Base-by-base conservation (phyloP, 2,797 vertebrate species). In the Malurus splendens region DNA sequence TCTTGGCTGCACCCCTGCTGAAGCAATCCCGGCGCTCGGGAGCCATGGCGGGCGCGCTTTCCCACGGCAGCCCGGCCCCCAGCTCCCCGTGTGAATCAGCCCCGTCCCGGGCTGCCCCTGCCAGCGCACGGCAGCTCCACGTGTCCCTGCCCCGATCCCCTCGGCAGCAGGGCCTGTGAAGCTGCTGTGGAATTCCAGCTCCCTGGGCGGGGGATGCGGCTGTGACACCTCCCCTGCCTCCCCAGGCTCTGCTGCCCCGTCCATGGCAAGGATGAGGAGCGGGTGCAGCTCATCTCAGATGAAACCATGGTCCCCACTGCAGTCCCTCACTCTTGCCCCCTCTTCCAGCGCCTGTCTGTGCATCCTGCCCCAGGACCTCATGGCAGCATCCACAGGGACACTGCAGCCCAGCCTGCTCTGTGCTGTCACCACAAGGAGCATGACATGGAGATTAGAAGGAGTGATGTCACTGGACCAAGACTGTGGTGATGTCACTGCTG, bases 1-100 rank as follows among this genome's bases (percentile, higher is more conserved):
- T 93, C 94, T 96, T 75, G 94, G 97, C 96, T 95, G 95, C 94
- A 67, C 91, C 94, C 88, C 90, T 42, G 86, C 94, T 91, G 94
- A 94, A 93, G 94, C 95, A 95, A 92, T 94, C 95, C 87, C 72
- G 72, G 83, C 57, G 90, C 96, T 97, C 96, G 96, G 96, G 96
- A 97, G 96, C 95, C 87, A 62, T 83, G 76, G 90, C 90, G 79
- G 94, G 90, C 23, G 38, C 19, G 22, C 68, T 66, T 95, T 95
- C 94, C 94, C 94, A 95, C 85, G 94, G 93, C 93, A 90, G 81
- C 92, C 62, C 28, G 8, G 84, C 71, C 60, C 54, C 73, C 76
- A 38, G 87, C 14, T 2, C 70, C 65, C 56, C 65, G 47, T 85
- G 92, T 92, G 93, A 95, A 90, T n/a, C 92, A 77, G 91, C 90